phyloP scores from a whole-genome alignment of 2,113 vertebrate species.

The Trogon surrucura region DNA sequence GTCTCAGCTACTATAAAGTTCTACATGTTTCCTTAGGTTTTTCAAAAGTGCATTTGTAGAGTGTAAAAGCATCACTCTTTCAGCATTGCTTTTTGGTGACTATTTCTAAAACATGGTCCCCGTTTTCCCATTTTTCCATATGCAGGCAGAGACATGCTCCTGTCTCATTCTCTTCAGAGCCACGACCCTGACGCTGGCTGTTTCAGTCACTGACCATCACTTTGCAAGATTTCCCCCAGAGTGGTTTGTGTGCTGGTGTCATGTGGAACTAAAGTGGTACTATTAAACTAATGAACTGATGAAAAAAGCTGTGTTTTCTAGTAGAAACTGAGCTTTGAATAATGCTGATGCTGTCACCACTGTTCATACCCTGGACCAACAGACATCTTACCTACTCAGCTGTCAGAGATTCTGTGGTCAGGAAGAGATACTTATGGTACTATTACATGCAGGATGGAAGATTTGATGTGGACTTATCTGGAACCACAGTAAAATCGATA shows the following conservation, averaged over 20 bases:
- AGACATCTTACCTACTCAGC: neutral
- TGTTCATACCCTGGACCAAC: neutral
- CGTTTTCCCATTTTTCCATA: neutral
- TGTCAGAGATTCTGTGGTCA: neutral
- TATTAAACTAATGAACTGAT: neutral
- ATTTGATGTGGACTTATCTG: neutral
- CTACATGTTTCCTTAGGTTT: neutral
- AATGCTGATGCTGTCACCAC: neutral
- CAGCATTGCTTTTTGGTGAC: neutral
- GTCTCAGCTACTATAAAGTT: neutral
- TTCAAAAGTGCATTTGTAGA: neutral
- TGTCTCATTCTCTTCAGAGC: neutral
- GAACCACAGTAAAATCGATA: neutral
- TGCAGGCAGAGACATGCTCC: neutral
- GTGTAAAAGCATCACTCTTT: neutral
- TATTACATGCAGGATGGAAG: neutral
- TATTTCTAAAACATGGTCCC: neutral
- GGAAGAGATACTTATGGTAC: neutral
- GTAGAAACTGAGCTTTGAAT: neutral
- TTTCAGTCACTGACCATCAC: neutral
- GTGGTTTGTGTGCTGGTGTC: neutral
- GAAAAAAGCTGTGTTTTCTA: neutral
- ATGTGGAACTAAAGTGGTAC: neutral
- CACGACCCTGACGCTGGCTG: neutral
- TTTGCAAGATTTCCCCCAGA: neutral